These are phyloP conservation scores for human DNA, from an alignment of 2,113 vertebrate species.

Conservation along the genomic window GRCh38 chr6:1667501-1668000, in stretches of 20 bases:
- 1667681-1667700: background rate
- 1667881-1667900: conserved; percentile 48
- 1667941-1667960: conserved; percentile 36
- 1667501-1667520: conserved; percentile 91
- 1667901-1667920: conserved; percentile 44
- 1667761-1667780: conserved; percentile 61
- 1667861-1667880: background rate
- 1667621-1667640: conserved; percentile 89
- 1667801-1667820: background rate
- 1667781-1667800: conserved; percentile 53
- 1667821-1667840: background rate
- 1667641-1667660: conserved; percentile 85
- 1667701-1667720: background rate
- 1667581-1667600: conserved; percentile 91
- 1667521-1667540: conserved; percentile 93
- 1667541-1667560: conserved; percentile 91
- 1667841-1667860: conserved; percentile 28
- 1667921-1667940: conserved; percentile 4
- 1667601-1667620: conserved; percentile 90
- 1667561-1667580: conserved; percentile 89
- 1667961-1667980: background rate
- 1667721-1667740: conserved; percentile 60
- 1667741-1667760: conserved; percentile 69
- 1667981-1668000: background rate
- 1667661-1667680: conserved; percentile 78